Base-by-base conservation (phyloP, 1,140 invertebrate genomes). In the Mizuhopecten yessoensis region DNA sequence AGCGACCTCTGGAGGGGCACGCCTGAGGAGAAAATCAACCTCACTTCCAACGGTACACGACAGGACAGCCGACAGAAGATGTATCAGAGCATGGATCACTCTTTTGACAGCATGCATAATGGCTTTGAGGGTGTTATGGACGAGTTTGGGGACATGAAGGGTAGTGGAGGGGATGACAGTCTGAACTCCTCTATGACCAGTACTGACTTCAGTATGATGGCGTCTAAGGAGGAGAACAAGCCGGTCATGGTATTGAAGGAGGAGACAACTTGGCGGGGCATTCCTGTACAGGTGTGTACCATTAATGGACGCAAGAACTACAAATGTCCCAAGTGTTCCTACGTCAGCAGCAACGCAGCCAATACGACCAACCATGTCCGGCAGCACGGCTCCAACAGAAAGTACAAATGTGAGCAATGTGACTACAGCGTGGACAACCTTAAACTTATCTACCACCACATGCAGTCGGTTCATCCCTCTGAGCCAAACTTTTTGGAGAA, bases 271-370 rank as follows among this genome's bases (percentile, higher is more conserved):
- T 94, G 92, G 93, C 87, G 91, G 75, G 95, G 95, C n/a, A 89
- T 93, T 49, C 93, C 94, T 33, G 91, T 95, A 29, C 92, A 94
- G 86, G 87, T 93, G 20, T 95, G 94, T 57, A 93, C 91, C 86
- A 91, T 93, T 23, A 93, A 94, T 91, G 93, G 93, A 2, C 93
- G 93, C 39, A 94, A 93, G 86, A 93, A 93, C 34, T 96, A 95
- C 91, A 94, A 94, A 90, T 96, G 95, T 91, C 87, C 92, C 2
- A 94, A 94, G 33, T 96, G 95, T 87, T 91, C 93, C 0, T 95
- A 94, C 90, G 93, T 94, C 23, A 94, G 93, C 89, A 90, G 87
- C 20, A 96, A 95, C 90, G 93, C 93, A 7, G 92, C 93, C 3
- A 94, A 95, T 45, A 93, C 94, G 17, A 87, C 92, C 0, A 94